Percentiles rank a stretch among this genome's conserved stretches.
Conservation (phyloP, 2,113 vertebrate species). For the Agapornis roseicollis region DNA sequence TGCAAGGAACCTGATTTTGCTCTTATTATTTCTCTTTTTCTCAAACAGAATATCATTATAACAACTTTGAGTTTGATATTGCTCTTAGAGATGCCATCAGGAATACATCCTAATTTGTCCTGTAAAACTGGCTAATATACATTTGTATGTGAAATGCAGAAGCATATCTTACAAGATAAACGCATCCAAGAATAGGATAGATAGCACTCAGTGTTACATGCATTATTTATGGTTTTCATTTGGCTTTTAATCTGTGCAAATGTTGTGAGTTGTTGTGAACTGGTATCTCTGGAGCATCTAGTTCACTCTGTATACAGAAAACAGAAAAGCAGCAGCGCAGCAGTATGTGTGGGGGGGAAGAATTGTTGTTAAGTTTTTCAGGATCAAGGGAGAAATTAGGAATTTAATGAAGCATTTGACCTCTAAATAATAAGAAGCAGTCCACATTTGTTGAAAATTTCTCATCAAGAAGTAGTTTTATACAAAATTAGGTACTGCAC, state of each 20-base stretch:
- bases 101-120: neutral
- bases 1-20: neutral
- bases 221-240: conserved; percentile 43
- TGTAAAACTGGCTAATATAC: neutral
- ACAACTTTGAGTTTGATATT: neutral
- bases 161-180: neutral
- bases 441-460: neutral
- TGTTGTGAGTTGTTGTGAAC: neutral
- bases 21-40: neutral
- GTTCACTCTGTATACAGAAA: neutral
- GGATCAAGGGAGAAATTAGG: neutral
- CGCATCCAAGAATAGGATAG: neutral
- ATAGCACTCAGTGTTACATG: neutral
- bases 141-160: conserved; percentile 14
- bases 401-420: neutral
- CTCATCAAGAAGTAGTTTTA: neutral
- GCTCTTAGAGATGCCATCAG: conserved; percentile 3
- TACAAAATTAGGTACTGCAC: neutral
- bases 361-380: neutral
- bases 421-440: neutral
- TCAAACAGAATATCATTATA: neutral
- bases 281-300: neutral
- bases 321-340: neutral
- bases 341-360: neutral
- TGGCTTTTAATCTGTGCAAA: conserved; percentile 7